A percentile compares a stretch with the other conserved stretches of the same genome.
These are phyloP conservation scores for Blomia tropicalis DNA, from an alignment of 2,888 invertebrate genomes.

Conservation along the genomic window DNA sequence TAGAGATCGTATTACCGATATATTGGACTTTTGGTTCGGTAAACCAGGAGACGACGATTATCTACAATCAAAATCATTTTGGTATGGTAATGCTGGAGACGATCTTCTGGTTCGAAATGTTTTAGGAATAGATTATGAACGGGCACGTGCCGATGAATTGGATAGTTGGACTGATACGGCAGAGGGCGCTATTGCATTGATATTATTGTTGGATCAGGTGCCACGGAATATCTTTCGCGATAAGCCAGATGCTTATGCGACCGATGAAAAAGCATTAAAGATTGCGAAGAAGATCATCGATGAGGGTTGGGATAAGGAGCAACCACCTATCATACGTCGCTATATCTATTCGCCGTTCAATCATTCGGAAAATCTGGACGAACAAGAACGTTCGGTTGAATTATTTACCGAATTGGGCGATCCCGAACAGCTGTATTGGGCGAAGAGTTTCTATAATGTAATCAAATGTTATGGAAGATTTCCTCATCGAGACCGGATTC, in stretches of 20 bases:
- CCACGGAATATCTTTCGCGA: slow-evolving; percentile 20
- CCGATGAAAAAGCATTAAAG: slow-evolving; percentile 13
- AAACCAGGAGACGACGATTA: slow-evolving; percentile 15
- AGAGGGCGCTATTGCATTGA: slow-evolving; percentile 17
- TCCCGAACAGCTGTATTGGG: slow-evolving; percentile 16
- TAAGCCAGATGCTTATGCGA: slow-evolving; percentile 14
- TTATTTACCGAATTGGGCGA: slow-evolving; percentile 20
- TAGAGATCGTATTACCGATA: slow-evolving; percentile 5
- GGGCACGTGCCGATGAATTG: slow-evolving; percentile 2
- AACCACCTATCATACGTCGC: slow-evolving; percentile 6
- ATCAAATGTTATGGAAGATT: slow-evolving; percentile 16
- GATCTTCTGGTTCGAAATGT: slow-evolving; percentile 7
- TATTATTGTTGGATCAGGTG: slow-evolving; percentile 18
- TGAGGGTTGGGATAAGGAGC: slow-evolving; percentile 16
- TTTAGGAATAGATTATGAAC: slow-evolving; percentile 5
- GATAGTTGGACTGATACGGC: slow-evolving; percentile 7
- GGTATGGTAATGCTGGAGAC: slow-evolving; percentile 18
- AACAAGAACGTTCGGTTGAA: slow-evolving; percentile 16
- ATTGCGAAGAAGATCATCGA: slow-evolving; percentile 4
- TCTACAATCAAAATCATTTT: slow-evolving; percentile 10
- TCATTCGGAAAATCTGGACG: slow-evolving; percentile 18
- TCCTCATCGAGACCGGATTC: slow-evolving; percentile 20
- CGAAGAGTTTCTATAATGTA: slow-evolving; percentile 15
- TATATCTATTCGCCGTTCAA: slow-evolving; percentile 23
- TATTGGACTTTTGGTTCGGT: slow-evolving; percentile 21